Percentiles rank a stretch among this genome's conserved stretches.
Conservation (phyloP, 2,888 invertebrate genomes). For the Rhabditophanes sp. region DNA sequence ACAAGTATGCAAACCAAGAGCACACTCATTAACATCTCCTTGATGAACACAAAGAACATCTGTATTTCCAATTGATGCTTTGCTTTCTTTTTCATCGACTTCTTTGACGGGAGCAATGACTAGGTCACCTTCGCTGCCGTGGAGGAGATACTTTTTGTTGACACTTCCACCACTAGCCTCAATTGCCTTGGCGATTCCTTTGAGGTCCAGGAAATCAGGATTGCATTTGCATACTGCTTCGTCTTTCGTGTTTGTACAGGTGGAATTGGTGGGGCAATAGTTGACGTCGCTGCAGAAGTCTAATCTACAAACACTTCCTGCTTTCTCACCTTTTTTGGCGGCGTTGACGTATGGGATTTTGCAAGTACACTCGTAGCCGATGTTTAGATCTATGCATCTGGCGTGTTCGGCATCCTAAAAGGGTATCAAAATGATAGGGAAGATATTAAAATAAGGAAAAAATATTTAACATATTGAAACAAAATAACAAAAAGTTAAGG, state of each 20-base stretch:
- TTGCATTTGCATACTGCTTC: constrained; percentile 26
- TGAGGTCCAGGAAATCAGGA: constrained; percentile 24
- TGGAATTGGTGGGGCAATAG: constrained; percentile 73
- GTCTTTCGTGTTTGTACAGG: constrained; percentile 64
- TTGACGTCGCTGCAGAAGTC: constrained; percentile 48
- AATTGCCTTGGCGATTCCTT: constrained; percentile 13
- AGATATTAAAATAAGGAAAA: no score
- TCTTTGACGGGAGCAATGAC: no score
- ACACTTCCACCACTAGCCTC: not conserved
- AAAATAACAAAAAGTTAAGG: no score
- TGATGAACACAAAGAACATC: constrained; percentile 10
- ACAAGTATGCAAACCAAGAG: constrained; percentile 37
- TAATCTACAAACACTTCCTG: constrained; percentile 45
- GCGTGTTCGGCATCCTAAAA: constrained; percentile 14
- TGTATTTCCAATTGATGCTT: no score
- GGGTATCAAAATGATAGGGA: no score
- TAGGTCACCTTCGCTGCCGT: no score
- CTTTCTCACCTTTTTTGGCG: constrained; percentile 16
- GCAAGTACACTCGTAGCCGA: constrained; percentile 36
- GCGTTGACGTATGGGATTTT: constrained; percentile 24
- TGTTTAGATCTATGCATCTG: constrained; percentile 24
- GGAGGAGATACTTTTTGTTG: constrained; percentile 12
- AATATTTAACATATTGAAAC: no score
- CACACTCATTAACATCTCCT: constrained; percentile 33
- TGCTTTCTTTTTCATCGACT: no score